These are phyloP conservation scores for Uria lomvia DNA, from an alignment of 2,113 vertebrate genomes.

Conservation along the genomic window DNA sequence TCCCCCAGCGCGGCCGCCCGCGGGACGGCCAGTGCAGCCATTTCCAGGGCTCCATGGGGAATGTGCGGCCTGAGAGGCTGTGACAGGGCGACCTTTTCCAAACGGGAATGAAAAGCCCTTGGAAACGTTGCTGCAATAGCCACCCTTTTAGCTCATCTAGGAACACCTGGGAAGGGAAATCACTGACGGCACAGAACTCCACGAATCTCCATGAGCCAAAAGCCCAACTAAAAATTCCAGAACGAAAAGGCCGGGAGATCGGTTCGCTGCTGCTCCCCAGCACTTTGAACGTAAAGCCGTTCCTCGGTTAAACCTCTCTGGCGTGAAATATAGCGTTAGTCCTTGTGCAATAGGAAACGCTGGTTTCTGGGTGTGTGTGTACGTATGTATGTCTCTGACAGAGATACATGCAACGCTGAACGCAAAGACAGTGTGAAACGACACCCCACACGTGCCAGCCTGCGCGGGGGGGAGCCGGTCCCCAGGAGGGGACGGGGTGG, in stretches of 20 bases:
- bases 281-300: neutral
- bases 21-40: fast-evolving
- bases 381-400: neutral
- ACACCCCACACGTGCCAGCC: fast-evolving
- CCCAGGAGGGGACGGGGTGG: too few relatives aligned
- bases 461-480: too few relatives aligned
- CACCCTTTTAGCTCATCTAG: neutral
- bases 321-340: neutral
- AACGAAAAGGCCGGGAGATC: fast-evolving
- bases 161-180: too few relatives aligned
- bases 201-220: neutral
- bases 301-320: neutral
- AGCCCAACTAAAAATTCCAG: neutral
- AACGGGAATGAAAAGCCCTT: neutral
- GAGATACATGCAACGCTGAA: neutral
- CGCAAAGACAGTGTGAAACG: neutral
- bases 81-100: neutral
- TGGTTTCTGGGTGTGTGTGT: fast-evolving
- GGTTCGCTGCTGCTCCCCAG: neutral
- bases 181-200: fast-evolving
- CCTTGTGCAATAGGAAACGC: neutral
- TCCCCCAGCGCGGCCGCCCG: fast-evolving
- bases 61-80: neutral
- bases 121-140: neutral
- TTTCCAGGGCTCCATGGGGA: neutral